Conservation (phyloP, 2,888 invertebrate genomes). For the Hoplodrina ambigua region DNA sequence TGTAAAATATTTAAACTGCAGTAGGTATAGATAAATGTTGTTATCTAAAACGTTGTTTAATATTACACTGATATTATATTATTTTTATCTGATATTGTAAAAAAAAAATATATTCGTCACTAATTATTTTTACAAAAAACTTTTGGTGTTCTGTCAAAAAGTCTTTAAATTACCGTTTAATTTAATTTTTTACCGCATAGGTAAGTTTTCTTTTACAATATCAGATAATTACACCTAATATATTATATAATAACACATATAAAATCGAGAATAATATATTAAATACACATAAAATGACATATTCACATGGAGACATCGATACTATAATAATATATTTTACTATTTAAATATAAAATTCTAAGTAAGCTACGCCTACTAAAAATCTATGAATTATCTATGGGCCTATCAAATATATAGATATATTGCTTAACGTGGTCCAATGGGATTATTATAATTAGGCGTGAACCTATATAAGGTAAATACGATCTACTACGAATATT, state of each 20-base stretch:
- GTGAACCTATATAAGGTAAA: constrained; percentile 73
- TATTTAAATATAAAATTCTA: constrained; percentile 83
- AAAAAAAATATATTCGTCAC: constrained; percentile 13
- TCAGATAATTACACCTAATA: constrained; percentile 41
- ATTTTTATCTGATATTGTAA: constrained; percentile 43
- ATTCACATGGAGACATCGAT: constrained; percentile 62
- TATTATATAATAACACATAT: constrained; percentile 59
- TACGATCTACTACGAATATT: constrained; percentile 43
- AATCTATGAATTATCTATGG: constrained; percentile 81
- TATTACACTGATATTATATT: constrained; percentile 35
- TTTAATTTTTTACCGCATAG: background rate
- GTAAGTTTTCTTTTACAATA: constrained; percentile 48
- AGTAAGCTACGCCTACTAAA: constrained; percentile 84
- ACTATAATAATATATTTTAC: constrained; percentile 61
- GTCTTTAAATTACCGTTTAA: constrained; percentile 10
- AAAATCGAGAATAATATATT: constrained; percentile 57
- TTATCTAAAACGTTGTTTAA: constrained; percentile 42
- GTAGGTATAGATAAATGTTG: constrained; percentile 40
- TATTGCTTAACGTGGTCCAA: constrained; percentile 90
- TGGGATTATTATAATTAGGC: constrained; percentile 84
- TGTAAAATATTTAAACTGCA: constrained; percentile 44
- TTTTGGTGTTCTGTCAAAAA: constrained; percentile 40
- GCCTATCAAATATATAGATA: constrained; percentile 84
- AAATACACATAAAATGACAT: constrained; percentile 62
- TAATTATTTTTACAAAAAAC: constrained; percentile 19